Evolutionary conservation across 2,888 invertebrate genomes (phyloP).

Genomic region (Esperia sulphurella): DNA sequence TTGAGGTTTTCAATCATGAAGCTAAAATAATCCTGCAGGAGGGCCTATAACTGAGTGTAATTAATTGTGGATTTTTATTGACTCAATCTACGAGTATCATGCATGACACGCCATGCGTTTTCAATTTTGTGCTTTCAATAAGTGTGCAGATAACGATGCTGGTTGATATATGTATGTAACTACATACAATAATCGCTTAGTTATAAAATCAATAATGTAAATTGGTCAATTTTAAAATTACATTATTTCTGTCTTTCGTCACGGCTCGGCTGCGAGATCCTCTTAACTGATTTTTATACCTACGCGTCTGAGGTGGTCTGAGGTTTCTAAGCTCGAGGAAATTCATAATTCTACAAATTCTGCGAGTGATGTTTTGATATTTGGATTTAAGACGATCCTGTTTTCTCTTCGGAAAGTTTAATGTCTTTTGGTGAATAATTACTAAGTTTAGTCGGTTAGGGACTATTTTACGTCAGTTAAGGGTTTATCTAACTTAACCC

Average conservation of each 20-base stretch:
- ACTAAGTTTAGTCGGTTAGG: not conserved
- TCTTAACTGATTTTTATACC: not conserved
- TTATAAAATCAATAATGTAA: too few species aligned
- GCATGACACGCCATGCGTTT: too few species aligned
- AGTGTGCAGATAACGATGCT: too few species aligned
- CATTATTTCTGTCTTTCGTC: not conserved
- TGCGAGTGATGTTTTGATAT: conserved; percentile 46
- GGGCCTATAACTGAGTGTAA: not conserved
- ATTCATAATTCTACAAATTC: conserved; percentile 47
- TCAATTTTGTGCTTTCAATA: too few species aligned
- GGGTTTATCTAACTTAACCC: not conserved
- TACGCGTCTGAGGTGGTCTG: not conserved
- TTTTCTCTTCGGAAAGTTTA: conserved; percentile 24
- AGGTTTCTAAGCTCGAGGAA: conserved; percentile 29
- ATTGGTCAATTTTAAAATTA: too few species aligned
- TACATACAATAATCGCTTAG: too few species aligned
- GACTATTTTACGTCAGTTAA: not conserved
- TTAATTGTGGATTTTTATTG: too few species aligned
- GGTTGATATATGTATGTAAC: too few species aligned
- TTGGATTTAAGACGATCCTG: conserved; percentile 28
- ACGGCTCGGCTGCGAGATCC: not conserved
- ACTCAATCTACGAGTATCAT: too few species aligned
- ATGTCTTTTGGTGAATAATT: conserved; percentile 3
- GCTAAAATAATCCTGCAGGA: not conserved
- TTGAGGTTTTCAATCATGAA: conserved; percentile 23